Evolutionary conservation across 2,888 invertebrate species (phyloP), one percentile per base, ranked within the genome.

Genomic region (Muschampia plurimacula): DNA sequence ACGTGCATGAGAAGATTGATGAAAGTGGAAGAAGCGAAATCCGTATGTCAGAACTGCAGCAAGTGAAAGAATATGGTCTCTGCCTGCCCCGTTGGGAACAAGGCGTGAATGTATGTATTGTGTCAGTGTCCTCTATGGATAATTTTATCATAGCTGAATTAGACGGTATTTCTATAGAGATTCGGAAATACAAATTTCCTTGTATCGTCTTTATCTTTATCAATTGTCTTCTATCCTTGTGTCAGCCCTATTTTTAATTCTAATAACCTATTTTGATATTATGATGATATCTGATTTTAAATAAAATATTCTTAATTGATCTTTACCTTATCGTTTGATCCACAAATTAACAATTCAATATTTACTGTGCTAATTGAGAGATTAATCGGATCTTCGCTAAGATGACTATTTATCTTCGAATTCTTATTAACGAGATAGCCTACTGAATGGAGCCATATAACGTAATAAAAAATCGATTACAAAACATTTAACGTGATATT

Each of bases 401-500:
- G 22, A 22, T 22, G 32, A 32, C n/a, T 39, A 5, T 44, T 55
- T 22, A 39, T 69, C 68, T 57, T 22, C 55, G 63, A 69, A 13
- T 49, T 63, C 49, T 63, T 49, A 22, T 69, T 69, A 63, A 63
- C 62, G 69, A 63, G 62, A 60, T 49, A 68, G 22, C 63, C 22
- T 15, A 57, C 15, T 67, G 55, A 64, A 70, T 52, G 41, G 59
- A 71, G 36, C 28, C 65, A 57, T 71, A 71, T 46, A 71, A 49
- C 36, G 65, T 66, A 59, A 71, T 71, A 71, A 71, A 71, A 71
- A 44, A 39, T 15, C 9, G 70, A 71, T 59, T 57, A 59, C 46
- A 59, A 36, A 66, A 66, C 70, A 65, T 70, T 65, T 60, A 65
- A 71, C 36, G 49, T 36, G 36, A 59, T 70, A 36, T 70, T 59